A percentile compares a stretch with the other conserved stretches of the same genome.
phyloP scores from a whole-genome alignment of 2,888 invertebrate genomes.

The Tuberolachnus salignus region DNA sequence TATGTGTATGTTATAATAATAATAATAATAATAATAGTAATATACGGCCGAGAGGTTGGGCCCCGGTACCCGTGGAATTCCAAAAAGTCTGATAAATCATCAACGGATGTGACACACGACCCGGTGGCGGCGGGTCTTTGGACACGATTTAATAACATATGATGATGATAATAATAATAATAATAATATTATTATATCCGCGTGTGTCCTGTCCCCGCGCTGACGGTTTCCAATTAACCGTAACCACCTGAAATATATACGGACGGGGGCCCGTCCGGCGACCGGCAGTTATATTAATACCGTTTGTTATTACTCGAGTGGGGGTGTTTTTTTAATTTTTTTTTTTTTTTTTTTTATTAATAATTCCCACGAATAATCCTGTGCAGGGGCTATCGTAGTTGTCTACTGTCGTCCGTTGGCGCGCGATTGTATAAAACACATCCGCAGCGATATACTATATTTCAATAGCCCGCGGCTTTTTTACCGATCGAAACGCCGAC shows the following conservation, averaged over 20 bases:
- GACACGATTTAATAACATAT: background rate
- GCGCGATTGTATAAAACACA: too few relatives aligned
- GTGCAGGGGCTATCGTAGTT: too few relatives aligned
- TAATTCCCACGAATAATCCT: background rate
- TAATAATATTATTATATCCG: background rate
- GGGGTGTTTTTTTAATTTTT: conserved; percentile 6
- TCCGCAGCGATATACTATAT: too few relatives aligned
- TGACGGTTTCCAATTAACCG: conserved; percentile 56
- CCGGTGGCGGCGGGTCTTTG: conserved; percentile 34
- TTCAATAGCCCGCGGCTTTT: too few relatives aligned
- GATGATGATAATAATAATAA: background rate
- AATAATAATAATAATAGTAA: too few relatives aligned
- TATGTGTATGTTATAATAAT: conserved; percentile 41
- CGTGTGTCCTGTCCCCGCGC: conserved; percentile 28
- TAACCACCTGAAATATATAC: conserved; percentile 52
- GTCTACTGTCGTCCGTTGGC: background rate
- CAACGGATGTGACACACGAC: conserved; percentile 54
- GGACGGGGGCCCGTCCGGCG: background rate
- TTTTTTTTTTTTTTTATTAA: conserved; percentile 4
- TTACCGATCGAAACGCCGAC: too few relatives aligned
- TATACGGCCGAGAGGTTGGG: conserved; percentile 38
- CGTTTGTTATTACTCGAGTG: background rate
- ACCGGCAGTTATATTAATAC: conserved; percentile 20
- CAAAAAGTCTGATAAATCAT: conserved; percentile 56
- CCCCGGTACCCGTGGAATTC: conserved; percentile 32